phyloP scores from a whole-genome alignment of 1,140 invertebrate genomes.

The Phortica variegata region DNA sequence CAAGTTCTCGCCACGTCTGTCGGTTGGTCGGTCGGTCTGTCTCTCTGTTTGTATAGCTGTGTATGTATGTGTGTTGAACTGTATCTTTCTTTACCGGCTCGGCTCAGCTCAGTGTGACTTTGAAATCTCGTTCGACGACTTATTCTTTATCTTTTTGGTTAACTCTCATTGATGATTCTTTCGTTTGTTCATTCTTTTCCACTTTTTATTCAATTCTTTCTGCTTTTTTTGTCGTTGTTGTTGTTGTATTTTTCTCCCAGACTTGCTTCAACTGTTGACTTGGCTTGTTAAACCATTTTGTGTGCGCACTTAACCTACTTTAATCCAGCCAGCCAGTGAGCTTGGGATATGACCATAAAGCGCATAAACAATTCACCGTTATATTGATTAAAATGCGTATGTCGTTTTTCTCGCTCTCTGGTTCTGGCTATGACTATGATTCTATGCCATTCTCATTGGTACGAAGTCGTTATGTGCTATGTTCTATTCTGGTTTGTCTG shows the following conservation, averaged over 20 bases:
- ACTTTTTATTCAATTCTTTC: too few species aligned
- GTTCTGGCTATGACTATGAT: constrained; percentile 36
- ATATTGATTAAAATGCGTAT: constrained; percentile 51
- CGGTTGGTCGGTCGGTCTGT: too few species aligned
- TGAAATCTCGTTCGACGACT: too few species aligned
- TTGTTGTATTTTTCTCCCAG: constrained; percentile 4
- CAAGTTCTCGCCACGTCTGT: constrained; percentile 44
- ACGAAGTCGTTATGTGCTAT: too few species aligned
- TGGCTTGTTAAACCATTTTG: not conserved
- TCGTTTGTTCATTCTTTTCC: too few species aligned
- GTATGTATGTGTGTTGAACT: constrained; percentile 31
- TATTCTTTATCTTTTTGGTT: too few species aligned
- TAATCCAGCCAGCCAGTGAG: constrained; percentile 20
- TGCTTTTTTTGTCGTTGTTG: not conserved
- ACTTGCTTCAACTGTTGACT: not conserved
- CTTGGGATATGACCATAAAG: constrained; percentile 27
- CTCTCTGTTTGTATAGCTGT: constrained; percentile 19
- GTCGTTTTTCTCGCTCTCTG: constrained; percentile 14
- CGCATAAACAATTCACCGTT: constrained; percentile 27
- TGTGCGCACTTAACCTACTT: constrained; percentile 44
- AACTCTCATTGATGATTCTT: too few species aligned
- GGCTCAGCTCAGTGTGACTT: too few species aligned
- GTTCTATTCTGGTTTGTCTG: constrained; percentile 7
- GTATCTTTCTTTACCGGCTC: constrained; percentile 27
- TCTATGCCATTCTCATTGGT: constrained; percentile 32